Conservation (phyloP, 2,888 invertebrate genomes). For the Tanaodytes sp. region DNA sequence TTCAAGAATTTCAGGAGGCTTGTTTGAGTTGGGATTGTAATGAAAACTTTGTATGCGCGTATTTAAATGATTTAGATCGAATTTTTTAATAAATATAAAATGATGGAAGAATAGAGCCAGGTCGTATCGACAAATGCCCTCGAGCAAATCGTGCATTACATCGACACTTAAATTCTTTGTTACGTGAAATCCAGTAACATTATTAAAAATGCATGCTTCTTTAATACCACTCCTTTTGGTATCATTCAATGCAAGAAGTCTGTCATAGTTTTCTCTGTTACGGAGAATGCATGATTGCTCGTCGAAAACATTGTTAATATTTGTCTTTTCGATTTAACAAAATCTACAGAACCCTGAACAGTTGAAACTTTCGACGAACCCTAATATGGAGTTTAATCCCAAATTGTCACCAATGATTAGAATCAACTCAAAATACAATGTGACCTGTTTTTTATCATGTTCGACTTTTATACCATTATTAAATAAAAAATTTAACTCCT, state of each 20-base stretch:
- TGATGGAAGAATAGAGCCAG: background rate
- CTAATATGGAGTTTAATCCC: constrained; percentile 42
- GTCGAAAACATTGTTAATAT: constrained; percentile 6
- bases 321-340: constrained; percentile 23
- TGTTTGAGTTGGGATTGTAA: constrained; percentile 25
- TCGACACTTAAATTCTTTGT: constrained; percentile 3
- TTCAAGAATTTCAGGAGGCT: constrained; percentile 45
- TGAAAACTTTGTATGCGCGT: too few species aligned
- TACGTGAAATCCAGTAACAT: background rate
- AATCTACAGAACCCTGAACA: constrained; percentile 45
- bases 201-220: constrained; percentile 1
- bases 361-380: constrained; percentile 43
- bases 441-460: background rate
- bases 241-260: background rate
- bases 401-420: constrained; percentile 31
- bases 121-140: background rate
- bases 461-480: constrained; percentile 34
- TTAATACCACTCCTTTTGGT: background rate
- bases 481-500: constrained; percentile 46
- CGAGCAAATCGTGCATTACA: background rate
- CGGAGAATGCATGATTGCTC: constrained; percentile 9
- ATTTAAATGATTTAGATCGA: background rate
- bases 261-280: constrained; percentile 1
- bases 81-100: background rate
- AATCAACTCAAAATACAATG: constrained; percentile 28